Percentiles rank a stretch among this genome's conserved stretches.
These are phyloP conservation scores for Aegithalos caudatus DNA, from an alignment of 2,113 vertebrate genomes.

Conservation along the genomic window DNA sequence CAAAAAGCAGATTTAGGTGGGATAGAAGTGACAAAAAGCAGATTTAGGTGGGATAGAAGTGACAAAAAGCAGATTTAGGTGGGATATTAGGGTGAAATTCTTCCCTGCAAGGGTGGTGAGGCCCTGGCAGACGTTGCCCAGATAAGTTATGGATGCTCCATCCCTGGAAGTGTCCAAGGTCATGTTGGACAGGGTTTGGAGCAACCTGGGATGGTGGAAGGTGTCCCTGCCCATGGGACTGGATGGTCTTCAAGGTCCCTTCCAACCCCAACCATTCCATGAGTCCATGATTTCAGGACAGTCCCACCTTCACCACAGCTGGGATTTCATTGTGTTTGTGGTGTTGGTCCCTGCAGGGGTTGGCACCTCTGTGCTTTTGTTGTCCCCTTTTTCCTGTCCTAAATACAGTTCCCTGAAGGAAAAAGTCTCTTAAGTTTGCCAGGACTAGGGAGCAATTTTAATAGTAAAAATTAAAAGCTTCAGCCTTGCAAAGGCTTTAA, in stretches of 20 bases:
- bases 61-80: background rate
- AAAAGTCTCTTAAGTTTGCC: background rate
- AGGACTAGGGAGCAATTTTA: background rate
- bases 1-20: background rate
- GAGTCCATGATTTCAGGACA: background rate
- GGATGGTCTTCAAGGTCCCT: background rate
- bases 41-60: no score
- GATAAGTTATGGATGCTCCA: background rate
- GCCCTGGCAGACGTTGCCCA: fast-evolving
- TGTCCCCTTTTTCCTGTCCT: background rate
- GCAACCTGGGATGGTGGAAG: background rate
- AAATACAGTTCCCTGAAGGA: background rate
- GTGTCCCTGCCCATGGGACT: background rate
- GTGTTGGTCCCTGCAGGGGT: fast-evolving
- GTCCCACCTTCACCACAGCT: background rate
- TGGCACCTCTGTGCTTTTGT: background rate
- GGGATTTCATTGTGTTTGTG: fast-evolving
- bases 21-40: background rate
- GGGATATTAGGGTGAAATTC: background rate
- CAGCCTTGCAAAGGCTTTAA: background rate
- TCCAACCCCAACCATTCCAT: background rate
- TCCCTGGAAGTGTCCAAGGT: background rate
- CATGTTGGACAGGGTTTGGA: background rate
- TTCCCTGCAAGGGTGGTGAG: background rate
- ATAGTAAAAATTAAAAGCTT: background rate